phyloP scores from a whole-genome alignment of 2,113 vertebrate genomes.

The Strigops habroptila region DNA sequence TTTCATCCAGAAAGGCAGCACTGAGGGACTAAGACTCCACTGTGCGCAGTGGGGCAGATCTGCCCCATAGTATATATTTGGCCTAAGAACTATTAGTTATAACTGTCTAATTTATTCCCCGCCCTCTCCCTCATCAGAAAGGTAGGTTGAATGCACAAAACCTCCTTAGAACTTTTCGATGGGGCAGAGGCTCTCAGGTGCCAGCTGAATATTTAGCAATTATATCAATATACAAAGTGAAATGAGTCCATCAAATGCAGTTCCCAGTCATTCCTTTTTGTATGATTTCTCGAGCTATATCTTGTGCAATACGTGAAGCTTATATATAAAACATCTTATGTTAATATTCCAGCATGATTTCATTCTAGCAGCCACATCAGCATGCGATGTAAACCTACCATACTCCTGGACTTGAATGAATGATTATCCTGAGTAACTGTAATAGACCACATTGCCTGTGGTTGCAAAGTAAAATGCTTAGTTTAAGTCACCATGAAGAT shows the following conservation, averaged over 20 bases:
- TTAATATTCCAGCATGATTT: neutral
- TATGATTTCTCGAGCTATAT: neutral
- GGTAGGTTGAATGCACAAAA: neutral
- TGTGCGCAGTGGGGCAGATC: neutral
- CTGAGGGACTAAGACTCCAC: neutral
- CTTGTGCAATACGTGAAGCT: neutral
- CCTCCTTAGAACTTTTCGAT: neutral
- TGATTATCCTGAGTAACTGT: neutral
- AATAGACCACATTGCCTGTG: neutral
- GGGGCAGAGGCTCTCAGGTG: neutral
- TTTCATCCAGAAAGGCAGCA: neutral
- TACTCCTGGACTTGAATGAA: neutral
- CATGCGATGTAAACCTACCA: neutral
- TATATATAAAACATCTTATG: neutral
- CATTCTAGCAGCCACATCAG: neutral
- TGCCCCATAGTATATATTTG: neutral
- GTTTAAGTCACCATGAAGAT: neutral
- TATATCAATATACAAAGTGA: neutral
- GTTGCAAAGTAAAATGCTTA: neutral
- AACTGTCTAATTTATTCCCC: neutral
- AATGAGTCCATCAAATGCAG: neutral
- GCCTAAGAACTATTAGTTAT: neutral
- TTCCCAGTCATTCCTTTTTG: neutral
- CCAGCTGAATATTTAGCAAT: neutral
- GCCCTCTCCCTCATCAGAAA: neutral